Conservation (phyloP, 2,888 invertebrate species). For the Cheilosia soror region DNA sequence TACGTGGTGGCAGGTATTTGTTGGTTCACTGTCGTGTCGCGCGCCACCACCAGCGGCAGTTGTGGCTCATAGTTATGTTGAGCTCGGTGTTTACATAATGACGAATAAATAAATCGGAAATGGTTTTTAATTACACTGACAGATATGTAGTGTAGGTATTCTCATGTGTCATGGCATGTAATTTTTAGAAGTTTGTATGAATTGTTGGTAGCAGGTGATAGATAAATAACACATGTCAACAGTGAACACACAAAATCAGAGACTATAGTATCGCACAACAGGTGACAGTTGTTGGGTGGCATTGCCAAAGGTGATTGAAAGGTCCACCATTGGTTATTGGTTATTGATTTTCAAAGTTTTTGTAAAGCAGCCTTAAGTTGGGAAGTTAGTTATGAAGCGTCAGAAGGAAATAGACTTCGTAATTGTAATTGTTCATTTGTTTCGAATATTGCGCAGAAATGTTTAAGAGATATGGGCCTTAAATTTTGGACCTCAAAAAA, state of each 20-base stretch:
- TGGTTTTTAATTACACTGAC: conserved; percentile 46
- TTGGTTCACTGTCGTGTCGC: conserved; percentile 15
- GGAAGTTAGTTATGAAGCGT: no score
- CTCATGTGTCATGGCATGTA: not conserved
- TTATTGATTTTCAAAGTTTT: no score
- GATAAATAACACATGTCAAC: conserved; percentile 13
- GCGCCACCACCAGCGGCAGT: not conserved
- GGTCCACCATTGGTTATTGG: no score
- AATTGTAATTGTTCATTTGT: no score
- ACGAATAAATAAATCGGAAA: conserved; percentile 55
- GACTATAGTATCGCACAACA: conserved; percentile 13
- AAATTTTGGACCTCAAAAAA: no score
- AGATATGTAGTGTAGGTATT: conserved; percentile 3
- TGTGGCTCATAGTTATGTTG: not conserved
- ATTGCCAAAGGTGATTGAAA: not conserved
- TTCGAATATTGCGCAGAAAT: no score
- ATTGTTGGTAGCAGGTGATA: not conserved
- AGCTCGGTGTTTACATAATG: conserved; percentile 12
- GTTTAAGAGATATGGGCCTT: no score
- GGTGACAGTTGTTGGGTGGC: conserved; percentile 14
- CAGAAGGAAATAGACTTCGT: no score
- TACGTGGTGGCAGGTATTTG: conserved; percentile 14
- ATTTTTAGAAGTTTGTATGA: not conserved
- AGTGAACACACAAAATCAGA: conserved; percentile 31
- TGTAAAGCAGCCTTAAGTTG: no score